Base-by-base conservation (phyloP, 2,113 vertebrate species). In the Procavia capensis region DNA sequence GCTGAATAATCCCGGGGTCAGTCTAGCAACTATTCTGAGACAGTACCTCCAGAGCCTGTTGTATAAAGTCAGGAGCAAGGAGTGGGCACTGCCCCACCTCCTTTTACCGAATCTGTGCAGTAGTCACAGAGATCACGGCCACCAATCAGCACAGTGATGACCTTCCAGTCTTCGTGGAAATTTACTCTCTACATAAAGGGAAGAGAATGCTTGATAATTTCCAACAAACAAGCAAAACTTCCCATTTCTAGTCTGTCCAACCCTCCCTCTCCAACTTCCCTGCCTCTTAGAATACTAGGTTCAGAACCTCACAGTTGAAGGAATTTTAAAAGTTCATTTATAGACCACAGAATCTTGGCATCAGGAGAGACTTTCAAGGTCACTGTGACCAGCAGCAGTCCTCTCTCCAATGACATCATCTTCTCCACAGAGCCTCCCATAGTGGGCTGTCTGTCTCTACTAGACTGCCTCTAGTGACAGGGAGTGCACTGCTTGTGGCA, bases 141-240 rank as follows among this genome's bases (percentile, higher is more conserved):
- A 85, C 99, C 99, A 16, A 99, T 98, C 61, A 99, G 98, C 97
- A 99, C 86, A 0, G 99, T 99, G 98, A 99, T 99, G 96, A 99
- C 96, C 98, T 99, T 99, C 99, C 99, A 99, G 98, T 99, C 99
- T 1, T 97, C 98, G 3, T 93, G 36, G 92, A 99, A 99, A 97
- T 99, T 97, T 36, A 99, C 98, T 96, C 97, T 98, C 99, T 99
- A 95, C 41, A 93, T 93, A 96, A 89, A 81, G 70, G 95, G 89
- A 97, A 80, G 81, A 96, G 95, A 97, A 92, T 0, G 11, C 59
- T 75, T 41, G 68, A 41, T 88, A 36, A 74, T 59, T 90, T 82
- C 90, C 61, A 87, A 78, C 16, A 74, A 66, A 66, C 13, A 31
- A 70, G 80, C n/a, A 57, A 90, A 90, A 22, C 10, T n/a, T 36